Evolutionary conservation across 1,140 invertebrate genomes (phyloP).

Genomic region (Stegodyphus dumicola): DNA sequence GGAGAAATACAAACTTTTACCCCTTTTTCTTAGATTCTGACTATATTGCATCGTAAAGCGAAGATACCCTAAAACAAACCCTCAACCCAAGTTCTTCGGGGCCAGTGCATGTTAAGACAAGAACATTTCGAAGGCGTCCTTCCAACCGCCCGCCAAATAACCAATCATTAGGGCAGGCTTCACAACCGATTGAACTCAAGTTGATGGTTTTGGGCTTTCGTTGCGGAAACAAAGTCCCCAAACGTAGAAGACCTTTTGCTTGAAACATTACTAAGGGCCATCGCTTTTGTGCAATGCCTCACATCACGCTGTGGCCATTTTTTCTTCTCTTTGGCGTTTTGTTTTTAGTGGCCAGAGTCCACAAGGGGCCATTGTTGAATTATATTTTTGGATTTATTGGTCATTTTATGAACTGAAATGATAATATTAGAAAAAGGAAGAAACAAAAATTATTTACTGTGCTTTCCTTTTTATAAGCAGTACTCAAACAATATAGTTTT

Average conservation of each 20-base stretch:
- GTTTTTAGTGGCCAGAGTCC: background rate
- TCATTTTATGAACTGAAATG: background rate
- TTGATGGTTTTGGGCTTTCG: conserved; percentile 33
- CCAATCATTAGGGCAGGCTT: conserved; percentile 56
- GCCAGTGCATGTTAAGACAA: background rate
- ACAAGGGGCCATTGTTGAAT: background rate
- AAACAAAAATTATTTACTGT: no score
- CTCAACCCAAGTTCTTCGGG: background rate
- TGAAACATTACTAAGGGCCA: conserved; percentile 16
- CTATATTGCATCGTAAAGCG: conserved; percentile 45
- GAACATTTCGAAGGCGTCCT: background rate
- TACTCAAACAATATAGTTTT: no score
- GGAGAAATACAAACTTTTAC: conserved; percentile 34
- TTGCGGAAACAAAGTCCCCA: conserved; percentile 24
- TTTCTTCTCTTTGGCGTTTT: conserved; percentile 5
- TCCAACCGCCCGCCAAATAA: conserved; percentile 41
- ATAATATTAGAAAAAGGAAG: no score
- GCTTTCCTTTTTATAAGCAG: no score
- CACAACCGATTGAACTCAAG: conserved; percentile 57
- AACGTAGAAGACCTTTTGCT: conserved; percentile 35
- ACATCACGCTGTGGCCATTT: background rate
- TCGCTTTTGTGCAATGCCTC: conserved; percentile 9
- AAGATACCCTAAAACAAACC: conserved; percentile 11
- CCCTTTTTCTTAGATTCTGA: conserved; percentile 9
- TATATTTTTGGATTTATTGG: background rate